These are phyloP conservation scores for Urosaurus nigricauda DNA, from an alignment of 2,797 vertebrate species.

Conservation along the genomic window DNA sequence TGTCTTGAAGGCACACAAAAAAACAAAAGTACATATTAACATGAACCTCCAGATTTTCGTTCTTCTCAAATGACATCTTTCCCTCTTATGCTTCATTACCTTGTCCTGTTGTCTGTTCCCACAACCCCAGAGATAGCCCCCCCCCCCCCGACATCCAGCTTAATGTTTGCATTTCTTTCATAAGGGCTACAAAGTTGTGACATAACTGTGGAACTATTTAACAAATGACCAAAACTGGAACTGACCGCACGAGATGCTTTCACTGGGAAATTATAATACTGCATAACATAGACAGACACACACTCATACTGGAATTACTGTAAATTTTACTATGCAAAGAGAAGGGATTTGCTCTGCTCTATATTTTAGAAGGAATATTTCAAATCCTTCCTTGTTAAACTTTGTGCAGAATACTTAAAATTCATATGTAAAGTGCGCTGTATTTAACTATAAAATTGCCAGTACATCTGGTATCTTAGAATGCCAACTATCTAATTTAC, in stretches of 20 bases:
- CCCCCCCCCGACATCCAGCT: neutral
- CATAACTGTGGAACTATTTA: conserved; percentile 65
- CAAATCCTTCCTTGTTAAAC: neutral
- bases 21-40: neutral
- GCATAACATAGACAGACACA: neutral
- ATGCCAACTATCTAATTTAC: neutral
- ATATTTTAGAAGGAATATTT: neutral
- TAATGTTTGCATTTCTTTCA: conserved; percentile 23
- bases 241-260: neutral
- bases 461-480: neutral
- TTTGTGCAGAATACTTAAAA: neutral
- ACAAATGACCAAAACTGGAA: conserved; percentile 4
- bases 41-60: neutral
- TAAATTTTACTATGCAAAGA: neutral
- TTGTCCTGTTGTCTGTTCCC: neutral
- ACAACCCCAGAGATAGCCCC: neutral
- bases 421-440: neutral
- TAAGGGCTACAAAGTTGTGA: conserved; percentile 17
- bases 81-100: neutral
- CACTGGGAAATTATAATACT: neutral
- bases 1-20: too few species aligned
- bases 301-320: neutral
- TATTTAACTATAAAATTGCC: neutral
- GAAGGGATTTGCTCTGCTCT: too few species aligned
- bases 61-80: neutral